phyloP scores from a whole-genome alignment of 2,888 invertebrate genomes.

The Ormyrus thymus region DNA sequence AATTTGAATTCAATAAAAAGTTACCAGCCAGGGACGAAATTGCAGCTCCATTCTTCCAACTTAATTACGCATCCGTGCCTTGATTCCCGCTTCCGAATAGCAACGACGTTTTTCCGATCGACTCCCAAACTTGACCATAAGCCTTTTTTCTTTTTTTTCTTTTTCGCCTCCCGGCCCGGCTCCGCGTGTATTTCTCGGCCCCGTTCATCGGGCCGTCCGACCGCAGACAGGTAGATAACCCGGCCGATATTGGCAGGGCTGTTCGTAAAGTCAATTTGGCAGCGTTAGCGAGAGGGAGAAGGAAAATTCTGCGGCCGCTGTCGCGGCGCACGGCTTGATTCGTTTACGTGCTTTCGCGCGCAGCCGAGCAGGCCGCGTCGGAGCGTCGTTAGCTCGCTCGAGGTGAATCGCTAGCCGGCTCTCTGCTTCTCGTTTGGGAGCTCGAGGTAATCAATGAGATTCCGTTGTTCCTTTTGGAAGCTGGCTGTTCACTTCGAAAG shows the following conservation, averaged over 20 bases:
- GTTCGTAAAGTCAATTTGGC: slow-evolving; percentile 52
- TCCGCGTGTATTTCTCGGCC: background rate
- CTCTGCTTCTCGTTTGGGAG: too few relatives aligned
- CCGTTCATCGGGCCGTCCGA: slow-evolving; percentile 6
- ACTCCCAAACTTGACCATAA: background rate
- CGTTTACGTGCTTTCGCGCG: slow-evolving; percentile 40
- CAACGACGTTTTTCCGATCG: background rate
- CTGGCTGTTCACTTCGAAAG: too few relatives aligned
- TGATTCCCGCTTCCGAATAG: too few relatives aligned
- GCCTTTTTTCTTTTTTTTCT: background rate
- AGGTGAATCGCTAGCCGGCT: slow-evolving; percentile 18
- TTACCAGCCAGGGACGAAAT: too few relatives aligned
- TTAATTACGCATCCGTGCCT: too few relatives aligned
- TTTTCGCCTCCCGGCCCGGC: background rate
- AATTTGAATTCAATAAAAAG: too few relatives aligned
- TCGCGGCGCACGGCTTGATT: slow-evolving; percentile 25
- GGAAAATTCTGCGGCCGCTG: too few relatives aligned
- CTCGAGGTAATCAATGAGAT: too few relatives aligned
- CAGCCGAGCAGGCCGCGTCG: background rate
- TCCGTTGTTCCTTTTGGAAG: too few relatives aligned
- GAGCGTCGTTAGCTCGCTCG: background rate
- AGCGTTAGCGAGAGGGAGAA: background rate
- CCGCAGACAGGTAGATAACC: slow-evolving; percentile 49
- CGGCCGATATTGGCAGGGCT: slow-evolving; percentile 52
- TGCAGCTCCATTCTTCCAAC: too few relatives aligned